phyloP scores from a whole-genome alignment of 2,888 invertebrate species.

The Notocelia uddmanniana region DNA sequence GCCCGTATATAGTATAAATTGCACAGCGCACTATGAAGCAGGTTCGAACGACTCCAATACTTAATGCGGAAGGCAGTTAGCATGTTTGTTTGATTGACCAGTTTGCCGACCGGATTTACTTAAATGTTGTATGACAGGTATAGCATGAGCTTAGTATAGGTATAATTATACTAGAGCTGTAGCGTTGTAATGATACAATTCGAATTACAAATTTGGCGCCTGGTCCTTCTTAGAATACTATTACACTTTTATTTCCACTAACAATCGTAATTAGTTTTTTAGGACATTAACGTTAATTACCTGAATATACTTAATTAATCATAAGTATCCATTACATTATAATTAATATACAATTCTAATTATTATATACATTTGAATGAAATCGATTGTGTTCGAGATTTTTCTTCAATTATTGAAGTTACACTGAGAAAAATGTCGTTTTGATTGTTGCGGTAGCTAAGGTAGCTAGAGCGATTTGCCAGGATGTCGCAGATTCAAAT shows the following conservation, averaged over 20 bases:
- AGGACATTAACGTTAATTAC: neutral
- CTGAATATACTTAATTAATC: neutral
- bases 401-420: neutral
- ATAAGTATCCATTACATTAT: neutral
- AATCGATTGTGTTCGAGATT: neutral
- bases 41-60: neutral
- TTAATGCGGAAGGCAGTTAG: constrained; percentile 16
- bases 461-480: too few species aligned
- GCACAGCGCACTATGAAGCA: neutral
- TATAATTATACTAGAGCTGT: too few species aligned
- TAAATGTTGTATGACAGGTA: neutral
- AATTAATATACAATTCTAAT: neutral
- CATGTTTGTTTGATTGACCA: neutral
- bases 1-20: too few species aligned
- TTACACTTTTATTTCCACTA: neutral
- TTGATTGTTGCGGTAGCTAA: too few species aligned
- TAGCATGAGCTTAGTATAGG: neutral
- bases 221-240: neutral
- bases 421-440: too few species aligned
- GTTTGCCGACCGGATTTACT: neutral
- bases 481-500: too few species aligned
- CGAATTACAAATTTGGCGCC: neutral
- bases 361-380: neutral
- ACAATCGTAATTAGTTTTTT: neutral
- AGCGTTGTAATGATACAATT: too few species aligned